Conservation (phyloP, 2,113 vertebrate species). For the Gobio gobio region DNA sequence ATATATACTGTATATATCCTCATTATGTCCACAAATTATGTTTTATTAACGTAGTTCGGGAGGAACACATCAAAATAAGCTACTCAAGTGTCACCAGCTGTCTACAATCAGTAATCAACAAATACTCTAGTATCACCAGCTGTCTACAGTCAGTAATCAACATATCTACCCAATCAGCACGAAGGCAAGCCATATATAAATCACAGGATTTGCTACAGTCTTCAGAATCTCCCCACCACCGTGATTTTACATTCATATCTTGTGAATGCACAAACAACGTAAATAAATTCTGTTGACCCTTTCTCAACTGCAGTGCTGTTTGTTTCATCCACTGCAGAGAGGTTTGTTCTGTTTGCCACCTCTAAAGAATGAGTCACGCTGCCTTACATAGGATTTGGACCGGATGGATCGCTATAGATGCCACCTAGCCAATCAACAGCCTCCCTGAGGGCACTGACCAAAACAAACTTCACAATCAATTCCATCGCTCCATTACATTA, state of each 20-base stretch:
- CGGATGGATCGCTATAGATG: background rate
- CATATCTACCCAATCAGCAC: too few species aligned
- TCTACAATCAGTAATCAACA: too few species aligned
- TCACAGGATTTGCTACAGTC: too few species aligned
- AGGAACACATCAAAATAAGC: too few species aligned
- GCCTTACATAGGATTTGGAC: constrained; percentile 1
- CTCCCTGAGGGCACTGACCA: constrained; percentile 1
- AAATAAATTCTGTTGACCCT: constrained; percentile 7
- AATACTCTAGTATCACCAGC: too few species aligned
- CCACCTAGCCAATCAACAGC: background rate
- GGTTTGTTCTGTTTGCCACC: constrained; percentile 11
- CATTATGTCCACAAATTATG: background rate
- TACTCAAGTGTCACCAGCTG: too few species aligned
- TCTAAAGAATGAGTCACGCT: constrained; percentile 38
- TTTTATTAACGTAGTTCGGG: too few species aligned
- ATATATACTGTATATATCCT: background rate
- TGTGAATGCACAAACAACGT: too few species aligned
- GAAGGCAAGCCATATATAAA: too few species aligned
- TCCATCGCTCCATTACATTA: constrained; percentile 29
- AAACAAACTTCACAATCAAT: constrained; percentile 21
- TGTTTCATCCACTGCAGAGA: background rate
- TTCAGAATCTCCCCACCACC: too few species aligned
- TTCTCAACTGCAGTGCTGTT: background rate
- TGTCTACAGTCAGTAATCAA: too few species aligned
- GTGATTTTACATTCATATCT: too few species aligned